Evolutionary conservation across 2,888 invertebrate species (phyloP).

Genomic region (Tinea semifulvella): DNA sequence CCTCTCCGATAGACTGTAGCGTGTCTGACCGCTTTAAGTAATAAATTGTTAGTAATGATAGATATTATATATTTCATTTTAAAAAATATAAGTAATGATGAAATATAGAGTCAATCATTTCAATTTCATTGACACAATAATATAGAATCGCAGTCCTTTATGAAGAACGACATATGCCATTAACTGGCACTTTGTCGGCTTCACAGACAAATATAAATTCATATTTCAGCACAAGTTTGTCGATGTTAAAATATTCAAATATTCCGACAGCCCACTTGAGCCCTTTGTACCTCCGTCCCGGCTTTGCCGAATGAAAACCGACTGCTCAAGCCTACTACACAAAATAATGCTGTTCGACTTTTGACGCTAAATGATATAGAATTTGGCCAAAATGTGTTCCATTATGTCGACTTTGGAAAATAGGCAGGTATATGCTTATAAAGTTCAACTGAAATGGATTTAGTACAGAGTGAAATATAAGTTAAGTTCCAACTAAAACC

Average conservation of each 20-base stretch:
- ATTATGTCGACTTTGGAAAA: not conserved
- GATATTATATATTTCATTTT: too few species aligned
- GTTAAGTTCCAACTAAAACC: too few species aligned
- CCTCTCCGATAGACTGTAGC: too few species aligned
- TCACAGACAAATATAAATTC: conserved; percentile 14
- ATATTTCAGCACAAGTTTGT: conserved; percentile 28
- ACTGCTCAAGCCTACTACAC: conserved; percentile 46
- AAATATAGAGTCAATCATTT: too few species aligned
- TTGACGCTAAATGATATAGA: conserved; percentile 48
- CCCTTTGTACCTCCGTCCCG: conserved; percentile 38
- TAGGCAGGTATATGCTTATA: too few species aligned
- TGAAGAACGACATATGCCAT: conserved; percentile 15
- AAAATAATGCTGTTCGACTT: conserved; percentile 47
- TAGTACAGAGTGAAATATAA: too few species aligned
- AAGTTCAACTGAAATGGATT: too few species aligned
- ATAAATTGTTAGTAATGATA: too few species aligned
- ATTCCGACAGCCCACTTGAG: conserved; percentile 54
- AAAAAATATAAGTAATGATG: too few species aligned
- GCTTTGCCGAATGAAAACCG: conserved; percentile 57
- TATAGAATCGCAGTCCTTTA: conserved; percentile 9
- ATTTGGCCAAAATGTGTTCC: conserved; percentile 37
- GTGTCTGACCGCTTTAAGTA: too few species aligned
- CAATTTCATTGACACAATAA: not conserved
- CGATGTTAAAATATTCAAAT: conserved; percentile 57
- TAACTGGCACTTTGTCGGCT: conserved; percentile 16